Conservation (phyloP, 2,113 vertebrate species). For the Acrocephalus arundinaceus region DNA sequence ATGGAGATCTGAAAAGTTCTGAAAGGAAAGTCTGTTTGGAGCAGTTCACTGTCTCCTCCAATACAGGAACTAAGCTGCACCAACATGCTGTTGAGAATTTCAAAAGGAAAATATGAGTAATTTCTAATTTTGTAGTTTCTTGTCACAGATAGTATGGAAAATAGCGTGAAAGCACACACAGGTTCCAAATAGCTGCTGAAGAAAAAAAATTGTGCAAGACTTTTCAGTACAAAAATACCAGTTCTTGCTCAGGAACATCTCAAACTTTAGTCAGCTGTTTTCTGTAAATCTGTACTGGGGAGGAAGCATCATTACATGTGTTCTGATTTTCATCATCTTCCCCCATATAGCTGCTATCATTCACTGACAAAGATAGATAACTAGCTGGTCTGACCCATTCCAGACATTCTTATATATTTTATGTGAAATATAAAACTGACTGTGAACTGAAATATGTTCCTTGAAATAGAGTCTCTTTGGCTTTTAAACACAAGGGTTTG, state of each 20-base stretch:
- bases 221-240: not conserved
- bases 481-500: not conserved
- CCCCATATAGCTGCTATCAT: not conserved
- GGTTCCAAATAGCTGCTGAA: not conserved
- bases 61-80: not conserved
- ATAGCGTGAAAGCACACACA: not conserved
- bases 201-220: not conserved
- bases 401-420: not conserved
- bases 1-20: not conserved
- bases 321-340: not conserved
- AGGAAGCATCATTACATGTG: not conserved
- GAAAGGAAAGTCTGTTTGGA: not conserved
- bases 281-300: not conserved
- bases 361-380: not conserved
- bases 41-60: not conserved
- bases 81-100: not conserved
- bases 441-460: not conserved
- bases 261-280: not conserved
- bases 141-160: not conserved
- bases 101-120: not conserved
- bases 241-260: not conserved
- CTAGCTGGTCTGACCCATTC: not conserved
- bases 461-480: not conserved
- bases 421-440: not conserved
- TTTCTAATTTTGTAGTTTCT: not conserved